These are phyloP conservation scores for Notoglanidium macrostoma DNA, from an alignment of 2,797 vertebrate genomes.

Conservation along the genomic window DNA sequence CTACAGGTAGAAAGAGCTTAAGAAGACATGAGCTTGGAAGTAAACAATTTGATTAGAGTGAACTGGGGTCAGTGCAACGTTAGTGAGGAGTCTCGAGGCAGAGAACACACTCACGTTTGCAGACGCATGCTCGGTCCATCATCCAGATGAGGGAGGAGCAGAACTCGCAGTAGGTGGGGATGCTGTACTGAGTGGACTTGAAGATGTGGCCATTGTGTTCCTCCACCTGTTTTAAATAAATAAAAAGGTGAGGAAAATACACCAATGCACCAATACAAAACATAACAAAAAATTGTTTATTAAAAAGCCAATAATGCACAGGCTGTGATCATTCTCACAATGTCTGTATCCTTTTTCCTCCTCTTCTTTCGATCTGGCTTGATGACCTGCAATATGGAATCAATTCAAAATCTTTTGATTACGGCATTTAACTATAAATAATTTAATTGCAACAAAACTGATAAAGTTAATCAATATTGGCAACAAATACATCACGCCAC, in stretches of 20 bases:
- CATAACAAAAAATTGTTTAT: background rate
- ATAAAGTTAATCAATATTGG: background rate
- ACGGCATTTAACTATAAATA: background rate
- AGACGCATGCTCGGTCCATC: constrained; percentile 98
- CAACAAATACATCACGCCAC: background rate
- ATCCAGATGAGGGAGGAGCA: constrained; percentile 99
- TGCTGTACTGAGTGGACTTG: constrained; percentile 98
- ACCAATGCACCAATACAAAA: background rate
- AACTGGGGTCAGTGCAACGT: constrained; percentile 55
- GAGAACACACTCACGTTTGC: constrained; percentile 85
- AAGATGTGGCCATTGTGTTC: constrained; percentile 98
- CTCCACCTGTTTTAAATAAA: constrained; percentile 80
- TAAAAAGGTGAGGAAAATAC: background rate
- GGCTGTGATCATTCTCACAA: constrained; percentile 69
- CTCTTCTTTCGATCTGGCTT: constrained; percentile 83
- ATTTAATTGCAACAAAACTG: background rate
- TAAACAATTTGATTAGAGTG: constrained; percentile 75
- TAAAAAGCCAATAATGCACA: background rate
- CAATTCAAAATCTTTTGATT: background rate
- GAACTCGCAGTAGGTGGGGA: constrained; percentile 97
- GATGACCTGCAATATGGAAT: constrained; percentile 55
- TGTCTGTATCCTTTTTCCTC: constrained; percentile 82
- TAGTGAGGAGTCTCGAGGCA: constrained; percentile 17
- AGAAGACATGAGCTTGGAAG: constrained; percentile 39
- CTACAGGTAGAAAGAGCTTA: constrained; percentile 18